Conservation (phyloP, 2,888 invertebrate species). For the Aproaerema taeniolella region DNA sequence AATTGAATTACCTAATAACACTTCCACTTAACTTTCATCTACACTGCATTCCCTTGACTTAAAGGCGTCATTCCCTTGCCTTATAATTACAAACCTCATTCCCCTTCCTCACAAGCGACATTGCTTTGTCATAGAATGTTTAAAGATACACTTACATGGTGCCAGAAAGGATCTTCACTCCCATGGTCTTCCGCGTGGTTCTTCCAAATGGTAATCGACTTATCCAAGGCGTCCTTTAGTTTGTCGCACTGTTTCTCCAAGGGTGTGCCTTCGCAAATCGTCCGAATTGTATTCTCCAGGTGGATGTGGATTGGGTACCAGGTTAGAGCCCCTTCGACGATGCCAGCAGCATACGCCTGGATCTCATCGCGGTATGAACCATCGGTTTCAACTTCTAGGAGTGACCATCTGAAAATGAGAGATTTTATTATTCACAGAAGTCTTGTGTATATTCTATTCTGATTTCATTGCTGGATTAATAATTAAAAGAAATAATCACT, state of each 20-base stretch:
- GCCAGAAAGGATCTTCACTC: conserved; percentile 85
- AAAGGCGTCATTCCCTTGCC: too few species aligned
- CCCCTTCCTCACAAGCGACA: too few species aligned
- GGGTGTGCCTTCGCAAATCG: conserved; percentile 67
- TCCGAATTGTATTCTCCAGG: conserved; percentile 82
- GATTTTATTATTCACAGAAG: too few species aligned
- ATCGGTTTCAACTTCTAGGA: conserved; percentile 88
- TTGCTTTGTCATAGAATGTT: too few species aligned
- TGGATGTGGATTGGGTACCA: conserved; percentile 88
- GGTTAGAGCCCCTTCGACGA: conserved; percentile 89
- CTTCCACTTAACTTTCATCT: too few species aligned
- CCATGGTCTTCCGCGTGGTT: conserved; percentile 70
- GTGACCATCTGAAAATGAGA: conserved; percentile 83
- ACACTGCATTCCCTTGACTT: too few species aligned
- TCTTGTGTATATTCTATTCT: too few species aligned
- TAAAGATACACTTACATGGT: conserved; percentile 84
- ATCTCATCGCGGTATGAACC: conserved; percentile 84
- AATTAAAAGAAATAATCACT: too few species aligned
- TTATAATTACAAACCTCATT: too few species aligned
- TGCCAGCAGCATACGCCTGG: conserved; percentile 92
- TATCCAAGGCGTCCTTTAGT: conserved; percentile 79
- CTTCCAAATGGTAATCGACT: conserved; percentile 80
- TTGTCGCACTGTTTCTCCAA: conserved; percentile 79
- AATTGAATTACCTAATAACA: too few species aligned
- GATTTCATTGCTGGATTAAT: too few species aligned